A percentile compares a stretch with the other conserved stretches of the same genome.
phyloP scores from a whole-genome alignment of 2,888 invertebrate species.

The Morinoia aosen region DNA sequence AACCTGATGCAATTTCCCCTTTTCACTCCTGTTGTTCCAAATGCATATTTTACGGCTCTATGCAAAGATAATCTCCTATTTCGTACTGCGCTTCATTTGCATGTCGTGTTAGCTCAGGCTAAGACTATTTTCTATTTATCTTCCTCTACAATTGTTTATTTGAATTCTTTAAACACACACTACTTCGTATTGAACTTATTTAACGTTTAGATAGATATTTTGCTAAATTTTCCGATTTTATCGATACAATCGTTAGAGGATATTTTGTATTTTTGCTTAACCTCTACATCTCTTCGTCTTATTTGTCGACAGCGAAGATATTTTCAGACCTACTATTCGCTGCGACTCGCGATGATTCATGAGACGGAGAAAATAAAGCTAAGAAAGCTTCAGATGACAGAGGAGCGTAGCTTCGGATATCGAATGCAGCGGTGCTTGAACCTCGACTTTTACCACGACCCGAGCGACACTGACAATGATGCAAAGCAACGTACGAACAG shows the following conservation, averaged over 20 bases:
- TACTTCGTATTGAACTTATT: too few species aligned
- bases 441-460: not conserved
- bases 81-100: too few species aligned
- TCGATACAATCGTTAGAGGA: too few species aligned
- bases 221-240: too few species aligned
- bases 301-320: not conserved
- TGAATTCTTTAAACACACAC: not conserved
- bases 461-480: not conserved
- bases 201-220: too few species aligned
- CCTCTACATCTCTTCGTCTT: not conserved
- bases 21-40: too few species aligned
- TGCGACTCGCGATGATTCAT: not conserved
- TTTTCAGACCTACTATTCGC: not conserved
- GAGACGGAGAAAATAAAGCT: not conserved
- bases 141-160: not conserved
- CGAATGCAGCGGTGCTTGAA: not conserved
- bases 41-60: too few species aligned
- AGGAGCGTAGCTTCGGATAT: not conserved
- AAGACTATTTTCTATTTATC: not conserved
- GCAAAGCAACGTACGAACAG: not conserved
- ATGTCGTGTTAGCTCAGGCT: not conserved
- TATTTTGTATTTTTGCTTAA: not conserved
- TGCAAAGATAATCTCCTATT: too few species aligned
- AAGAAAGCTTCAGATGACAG: not conserved
- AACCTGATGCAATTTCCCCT: too few species aligned